These are phyloP conservation scores for Tenthredo livida DNA, from an alignment of 2,888 invertebrate genomes.

Conservation along the genomic window DNA sequence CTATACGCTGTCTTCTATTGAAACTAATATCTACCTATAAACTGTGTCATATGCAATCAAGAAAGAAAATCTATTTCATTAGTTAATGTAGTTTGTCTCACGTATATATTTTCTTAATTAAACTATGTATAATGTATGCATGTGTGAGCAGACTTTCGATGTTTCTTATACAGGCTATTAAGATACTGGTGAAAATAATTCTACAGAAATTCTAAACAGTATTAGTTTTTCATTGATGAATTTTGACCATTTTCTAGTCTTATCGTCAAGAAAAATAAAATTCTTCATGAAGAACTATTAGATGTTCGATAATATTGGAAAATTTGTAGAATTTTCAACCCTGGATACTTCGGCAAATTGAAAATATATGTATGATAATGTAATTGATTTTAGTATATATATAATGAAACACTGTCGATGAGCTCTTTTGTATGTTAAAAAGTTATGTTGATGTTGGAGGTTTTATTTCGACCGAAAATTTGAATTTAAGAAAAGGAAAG, in stretches of 20 bases:
- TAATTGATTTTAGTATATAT: not conserved
- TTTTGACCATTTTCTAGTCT: no score
- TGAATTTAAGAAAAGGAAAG: not conserved
- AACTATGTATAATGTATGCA: not conserved
- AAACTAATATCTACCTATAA: conserved; percentile 2
- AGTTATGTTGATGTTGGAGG: not conserved
- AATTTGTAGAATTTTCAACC: no score
- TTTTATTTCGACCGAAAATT: not conserved
- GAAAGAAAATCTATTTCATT: conserved; percentile 27
- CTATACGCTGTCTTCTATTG: not conserved
- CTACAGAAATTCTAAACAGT: no score
- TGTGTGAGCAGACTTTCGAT: not conserved
- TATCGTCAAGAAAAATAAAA: no score
- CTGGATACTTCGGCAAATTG: not conserved
- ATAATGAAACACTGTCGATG: not conserved
- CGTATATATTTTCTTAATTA: not conserved
- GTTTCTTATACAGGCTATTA: not conserved
- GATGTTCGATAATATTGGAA: no score
- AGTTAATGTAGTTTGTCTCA: conserved; percentile 4
- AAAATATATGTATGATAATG: not conserved
- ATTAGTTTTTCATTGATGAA: no score
- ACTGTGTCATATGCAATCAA: conserved; percentile 16
- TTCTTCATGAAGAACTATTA: no score
- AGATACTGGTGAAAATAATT: no score
- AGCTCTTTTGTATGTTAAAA: not conserved